Conservation (phyloP, 2,888 invertebrate genomes). For the Nemurella pictetii region DNA sequence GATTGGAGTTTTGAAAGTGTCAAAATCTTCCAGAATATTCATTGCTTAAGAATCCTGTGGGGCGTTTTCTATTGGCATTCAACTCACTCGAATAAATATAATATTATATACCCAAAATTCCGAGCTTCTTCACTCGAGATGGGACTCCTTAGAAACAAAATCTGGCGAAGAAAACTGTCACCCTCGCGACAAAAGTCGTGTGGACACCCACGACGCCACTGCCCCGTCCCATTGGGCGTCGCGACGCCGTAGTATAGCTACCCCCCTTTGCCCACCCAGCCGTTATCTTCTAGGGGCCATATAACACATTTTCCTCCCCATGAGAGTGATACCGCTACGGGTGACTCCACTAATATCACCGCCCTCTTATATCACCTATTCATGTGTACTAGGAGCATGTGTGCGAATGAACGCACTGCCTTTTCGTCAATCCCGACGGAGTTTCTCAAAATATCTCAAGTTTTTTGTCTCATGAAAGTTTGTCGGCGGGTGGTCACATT, state of each 20-base stretch:
- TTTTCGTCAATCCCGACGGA: conserved; percentile 33
- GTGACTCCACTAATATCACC: conserved; percentile 40
- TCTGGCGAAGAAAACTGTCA: neutral
- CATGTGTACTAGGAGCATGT: conserved; percentile 29
- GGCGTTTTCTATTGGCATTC: no score
- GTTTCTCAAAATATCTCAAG: conserved; percentile 26
- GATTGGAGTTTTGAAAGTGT: no score
- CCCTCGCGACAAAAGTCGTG: neutral
- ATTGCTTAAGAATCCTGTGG: no score
- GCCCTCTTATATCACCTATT: conserved; percentile 40
- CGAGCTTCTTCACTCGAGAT: no score
- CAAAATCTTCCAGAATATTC: no score
- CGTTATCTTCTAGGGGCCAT: conserved; percentile 36
- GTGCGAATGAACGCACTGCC: neutral
- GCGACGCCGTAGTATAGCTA: conserved; percentile 5
- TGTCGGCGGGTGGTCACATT: neutral
- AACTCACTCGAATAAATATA: no score
- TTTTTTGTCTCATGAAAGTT: neutral
- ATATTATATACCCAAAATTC: no score
- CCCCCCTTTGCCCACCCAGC: conserved; percentile 28
- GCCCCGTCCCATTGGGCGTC: neutral
- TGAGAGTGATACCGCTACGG: conserved; percentile 37
- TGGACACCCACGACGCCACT: neutral
- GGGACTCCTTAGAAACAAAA: no score
- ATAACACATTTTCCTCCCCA: conserved; percentile 38